Percentiles rank a stretch among this genome's conserved stretches.
phyloP scores from a whole-genome alignment of 2,888 invertebrate genomes.

The Cenopis cana region DNA sequence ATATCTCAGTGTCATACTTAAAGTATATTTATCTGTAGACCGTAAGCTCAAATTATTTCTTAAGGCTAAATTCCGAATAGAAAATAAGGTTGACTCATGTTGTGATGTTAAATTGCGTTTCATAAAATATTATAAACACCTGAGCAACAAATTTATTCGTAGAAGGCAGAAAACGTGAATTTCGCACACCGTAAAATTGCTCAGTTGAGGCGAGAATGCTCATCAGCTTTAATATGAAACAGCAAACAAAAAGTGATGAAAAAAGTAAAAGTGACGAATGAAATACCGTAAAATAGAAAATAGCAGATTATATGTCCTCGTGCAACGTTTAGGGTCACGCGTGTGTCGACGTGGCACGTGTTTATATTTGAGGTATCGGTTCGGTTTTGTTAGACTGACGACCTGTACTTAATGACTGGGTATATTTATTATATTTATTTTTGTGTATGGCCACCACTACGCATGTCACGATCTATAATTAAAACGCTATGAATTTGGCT shows the following conservation, averaged over 20 bases:
- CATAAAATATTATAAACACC: slow-evolving; percentile 4
- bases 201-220: slow-evolving; percentile 31
- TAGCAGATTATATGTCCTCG: slow-evolving; percentile 8
- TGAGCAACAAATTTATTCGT: neutral
- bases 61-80: neutral
- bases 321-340: too few species aligned
- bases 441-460: too few species aligned
- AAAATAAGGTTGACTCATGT: neutral
- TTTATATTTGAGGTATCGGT: too few species aligned
- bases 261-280: slow-evolving; percentile 12
- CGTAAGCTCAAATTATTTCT: too few species aligned
- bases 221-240: slow-evolving; percentile 25
- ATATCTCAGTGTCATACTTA: too few species aligned
- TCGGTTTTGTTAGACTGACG: too few species aligned
- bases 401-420: too few species aligned
- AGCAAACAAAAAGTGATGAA: slow-evolving; percentile 16
- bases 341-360: too few species aligned
- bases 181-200: slow-evolving; percentile 28
- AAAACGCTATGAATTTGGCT: neutral
- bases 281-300: slow-evolving; percentile 18
- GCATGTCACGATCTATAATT: neutral
- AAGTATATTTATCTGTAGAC: too few species aligned
- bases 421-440: too few species aligned
- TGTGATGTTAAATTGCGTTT: slow-evolving; percentile 7
- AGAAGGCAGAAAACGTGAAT: slow-evolving; percentile 16